Evolutionary conservation across 1,140 invertebrate species (phyloP), one percentile per base, ranked within the genome.

Genomic region (Drosophila neocordata): DNA sequence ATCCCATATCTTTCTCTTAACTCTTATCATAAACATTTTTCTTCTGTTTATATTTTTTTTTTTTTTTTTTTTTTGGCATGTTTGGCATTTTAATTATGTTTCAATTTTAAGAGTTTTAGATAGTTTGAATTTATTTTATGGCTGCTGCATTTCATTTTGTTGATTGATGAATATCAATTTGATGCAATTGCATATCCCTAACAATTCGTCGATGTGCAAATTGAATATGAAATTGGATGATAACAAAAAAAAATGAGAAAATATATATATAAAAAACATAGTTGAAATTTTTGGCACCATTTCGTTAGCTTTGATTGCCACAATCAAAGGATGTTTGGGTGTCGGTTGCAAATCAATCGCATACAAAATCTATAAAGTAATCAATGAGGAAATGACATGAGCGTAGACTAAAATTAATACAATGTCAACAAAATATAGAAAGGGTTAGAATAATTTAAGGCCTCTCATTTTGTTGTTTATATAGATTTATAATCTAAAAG

Each of bases 281-380:
- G 22, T 22, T 61, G 53, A 80, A 85, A 81, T 66, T 75, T 82
- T 58, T 60, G 67, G 58, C 65, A 76, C 57, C 63, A 51, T 66
- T 87, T 66, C 70, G 73, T 69, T 60, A 65, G 73, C 60, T 66
- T 41, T 79, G 77, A 87, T 85, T 87, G 62, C 65, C 57, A 63
- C 78, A 85, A 85, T 85, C 82, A 85, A 65, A 55, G 55, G 64
- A 62, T 62, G 53, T 58, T 34, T 65, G 41, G 57, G 41, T 34
- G 48, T 65, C 41, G 41, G 61, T 68, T 68, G 68, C 61, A 69
- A 73, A 73, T 73, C 69, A 60, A 62, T 60, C 61, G 53, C 37
- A 59, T 13, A 24, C 9, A 59, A 87, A 79, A 85, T 88, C 83
- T 66, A 85, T 85, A 82, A 85, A 82, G 82, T 87, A 85, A 85